Conservation (phyloP, 2,888 invertebrate genomes). For the Apeira syringaria region DNA sequence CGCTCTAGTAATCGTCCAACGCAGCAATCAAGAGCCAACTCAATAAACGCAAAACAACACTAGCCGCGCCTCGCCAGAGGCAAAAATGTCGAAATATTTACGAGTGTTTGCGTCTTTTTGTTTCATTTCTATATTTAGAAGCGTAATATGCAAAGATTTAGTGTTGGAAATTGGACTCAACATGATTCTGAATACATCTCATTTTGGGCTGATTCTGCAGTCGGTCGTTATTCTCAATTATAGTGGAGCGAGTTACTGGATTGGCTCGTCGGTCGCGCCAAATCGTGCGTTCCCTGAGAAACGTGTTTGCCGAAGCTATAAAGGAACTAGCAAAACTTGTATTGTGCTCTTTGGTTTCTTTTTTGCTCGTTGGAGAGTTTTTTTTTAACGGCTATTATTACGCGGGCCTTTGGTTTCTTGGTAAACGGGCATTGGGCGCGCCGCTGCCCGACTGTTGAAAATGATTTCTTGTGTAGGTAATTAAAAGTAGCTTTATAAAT, state of each 20-base stretch:
- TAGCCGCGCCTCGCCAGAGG: constrained; percentile 56
- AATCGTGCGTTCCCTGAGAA: constrained; percentile 65
- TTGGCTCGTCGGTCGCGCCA: constrained; percentile 51
- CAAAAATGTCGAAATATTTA: constrained; percentile 74
- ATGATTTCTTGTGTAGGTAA: background rate
- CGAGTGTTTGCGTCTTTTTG: constrained; percentile 64
- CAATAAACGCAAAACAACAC: constrained; percentile 72
- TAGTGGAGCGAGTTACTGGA: constrained; percentile 39
- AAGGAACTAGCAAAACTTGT: constrained; percentile 70
- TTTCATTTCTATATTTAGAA: constrained; percentile 58
- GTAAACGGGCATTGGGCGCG: constrained; percentile 29
- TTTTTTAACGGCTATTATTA: constrained; percentile 38
- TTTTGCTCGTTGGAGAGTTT: constrained; percentile 44
- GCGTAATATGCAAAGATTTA: constrained; percentile 43
- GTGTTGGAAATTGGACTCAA: constrained; percentile 55
- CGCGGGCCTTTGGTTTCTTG: constrained; percentile 29
- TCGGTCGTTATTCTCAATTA: constrained; percentile 51
- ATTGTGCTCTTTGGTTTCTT: constrained; percentile 51
- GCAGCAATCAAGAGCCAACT: constrained; percentile 61
- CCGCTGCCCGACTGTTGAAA: constrained; percentile 4
- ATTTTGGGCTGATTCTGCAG: constrained; percentile 46
- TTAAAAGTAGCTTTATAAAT: constrained; percentile 6
- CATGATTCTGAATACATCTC: constrained; percentile 43
- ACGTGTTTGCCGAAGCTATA: constrained; percentile 67
- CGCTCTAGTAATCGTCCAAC: constrained; percentile 62